Conservation (phyloP, 2,113 vertebrate species). For the Stegostoma tigrinum region DNA sequence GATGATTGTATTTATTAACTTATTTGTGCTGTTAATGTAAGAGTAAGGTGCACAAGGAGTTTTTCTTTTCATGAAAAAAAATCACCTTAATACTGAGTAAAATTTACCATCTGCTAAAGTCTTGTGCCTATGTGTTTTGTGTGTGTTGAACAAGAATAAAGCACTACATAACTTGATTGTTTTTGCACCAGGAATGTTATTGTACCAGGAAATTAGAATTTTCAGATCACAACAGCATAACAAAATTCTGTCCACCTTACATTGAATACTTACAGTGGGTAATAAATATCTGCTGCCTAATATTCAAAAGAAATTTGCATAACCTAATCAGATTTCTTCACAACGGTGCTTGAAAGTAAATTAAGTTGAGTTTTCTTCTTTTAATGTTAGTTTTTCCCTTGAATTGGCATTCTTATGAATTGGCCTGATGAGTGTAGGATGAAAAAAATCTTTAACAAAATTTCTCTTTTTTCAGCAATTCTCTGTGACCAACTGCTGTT, state of each 20-base stretch:
- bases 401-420: no score
- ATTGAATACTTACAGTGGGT: neutral
- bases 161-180: slow-evolving; percentile 25
- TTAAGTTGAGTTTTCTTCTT: neutral
- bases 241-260: neutral
- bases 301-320: neutral
- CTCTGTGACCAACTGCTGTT: no score
- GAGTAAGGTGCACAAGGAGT: slow-evolving; percentile 22
- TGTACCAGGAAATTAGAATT: neutral
- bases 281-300: neutral
- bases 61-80: slow-evolving; percentile 19
- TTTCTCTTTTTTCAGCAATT: no score
- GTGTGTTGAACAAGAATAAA: slow-evolving; percentile 35
- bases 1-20: slow-evolving; percentile 25
- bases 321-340: neutral
- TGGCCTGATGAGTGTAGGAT: no score
- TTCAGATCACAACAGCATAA: neutral
- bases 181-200: slow-evolving; percentile 24
- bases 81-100: neutral
- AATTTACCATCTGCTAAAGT: slow-evolving; percentile 29
- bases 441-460: no score
- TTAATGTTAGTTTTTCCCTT: no score
- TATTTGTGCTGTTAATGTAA: slow-evolving; percentile 33
- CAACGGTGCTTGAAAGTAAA: neutral
- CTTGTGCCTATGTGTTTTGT: slow-evolving; percentile 30